Evolutionary conservation across 2,797 vertebrate species (phyloP), one percentile per base, ranked within the genome.

Genomic region (Molossus molossus): DNA sequence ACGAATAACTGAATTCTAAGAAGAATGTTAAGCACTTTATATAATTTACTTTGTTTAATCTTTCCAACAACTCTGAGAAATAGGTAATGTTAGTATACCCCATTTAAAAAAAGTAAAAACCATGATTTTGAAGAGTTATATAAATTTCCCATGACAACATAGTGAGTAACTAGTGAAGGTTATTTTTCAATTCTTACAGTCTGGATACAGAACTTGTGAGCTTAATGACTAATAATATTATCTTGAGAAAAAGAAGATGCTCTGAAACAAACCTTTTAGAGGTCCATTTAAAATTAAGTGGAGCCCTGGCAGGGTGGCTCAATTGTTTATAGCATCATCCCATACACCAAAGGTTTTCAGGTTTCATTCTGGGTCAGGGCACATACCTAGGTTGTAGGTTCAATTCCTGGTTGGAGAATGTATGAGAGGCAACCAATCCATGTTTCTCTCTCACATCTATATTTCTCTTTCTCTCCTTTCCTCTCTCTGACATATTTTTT

Each of bases 111-210:
- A 92, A 79, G 13, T 27, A 60, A 88, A 94, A 76, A 12, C 1
- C 15, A 11, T 50, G 60, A 62, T 25, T 55, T 85, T 80, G 11
- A 88, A 85, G 40, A 60, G 33, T 75, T 91, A 48, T 13, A 2
- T 69, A 76, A 48, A 33, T 91, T 57, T 29, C 12, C 13, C 12
- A 18, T 4, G 23, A 14, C n/a, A 62, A 25, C 20, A 53, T 3
- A 87, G 18, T 62, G 87, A 62, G 20, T 67, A 84, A 88, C 75
- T 18, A 84, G 6, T 37, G 13, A 53, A 62, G 37, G 13, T 25
- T 62, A 37, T 73, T 88, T 94, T 94, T 83, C 77, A 88, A 87
- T 65, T 83, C 25, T 79, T 50, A 23, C 1, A 72, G 37, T 72
- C 11, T 77, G 57, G 82, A 55, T 80, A 37, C 11, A 89, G 48